Conservation (phyloP, 2,113 vertebrate species). For the Malurus alboscapulatus region DNA sequence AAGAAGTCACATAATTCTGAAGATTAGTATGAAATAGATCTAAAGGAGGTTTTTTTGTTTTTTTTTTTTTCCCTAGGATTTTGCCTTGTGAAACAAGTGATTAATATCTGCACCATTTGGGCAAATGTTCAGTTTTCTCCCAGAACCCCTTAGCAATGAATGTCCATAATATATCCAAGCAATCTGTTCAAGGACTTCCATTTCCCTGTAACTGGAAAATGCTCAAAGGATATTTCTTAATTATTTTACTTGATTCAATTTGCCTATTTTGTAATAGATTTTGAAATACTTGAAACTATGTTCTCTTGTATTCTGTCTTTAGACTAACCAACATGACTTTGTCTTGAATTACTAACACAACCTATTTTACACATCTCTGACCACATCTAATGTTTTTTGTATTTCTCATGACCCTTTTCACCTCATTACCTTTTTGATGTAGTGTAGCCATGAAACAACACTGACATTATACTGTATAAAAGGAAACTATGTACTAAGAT, state of each 20-base stretch:
- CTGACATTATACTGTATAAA: neutral
- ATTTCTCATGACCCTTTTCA: neutral
- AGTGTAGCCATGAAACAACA: neutral
- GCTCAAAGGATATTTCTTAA: neutral
- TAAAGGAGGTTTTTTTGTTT: neutral
- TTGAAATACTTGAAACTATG: neutral
- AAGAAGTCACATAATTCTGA: neutral
- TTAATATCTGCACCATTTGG: neutral
- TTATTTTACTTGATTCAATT: neutral
- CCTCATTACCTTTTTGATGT: neutral
- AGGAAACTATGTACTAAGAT: neutral
- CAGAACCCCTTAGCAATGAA: neutral
- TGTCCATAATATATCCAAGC: neutral
- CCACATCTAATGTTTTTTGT: neutral
- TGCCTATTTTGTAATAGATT: neutral
- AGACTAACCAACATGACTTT: neutral
- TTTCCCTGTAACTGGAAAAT: neutral
- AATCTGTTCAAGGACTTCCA: neutral
- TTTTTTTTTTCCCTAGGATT: neutral
- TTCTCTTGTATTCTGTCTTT: neutral
- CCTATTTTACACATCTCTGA: neutral
- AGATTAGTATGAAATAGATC: neutral
- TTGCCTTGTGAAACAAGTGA: neutral
- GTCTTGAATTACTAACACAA: neutral
- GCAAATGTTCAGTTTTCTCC: neutral